Evolutionary conservation across 2,113 vertebrate genomes (phyloP).

Genomic region (Sphyrna mokarran): DNA sequence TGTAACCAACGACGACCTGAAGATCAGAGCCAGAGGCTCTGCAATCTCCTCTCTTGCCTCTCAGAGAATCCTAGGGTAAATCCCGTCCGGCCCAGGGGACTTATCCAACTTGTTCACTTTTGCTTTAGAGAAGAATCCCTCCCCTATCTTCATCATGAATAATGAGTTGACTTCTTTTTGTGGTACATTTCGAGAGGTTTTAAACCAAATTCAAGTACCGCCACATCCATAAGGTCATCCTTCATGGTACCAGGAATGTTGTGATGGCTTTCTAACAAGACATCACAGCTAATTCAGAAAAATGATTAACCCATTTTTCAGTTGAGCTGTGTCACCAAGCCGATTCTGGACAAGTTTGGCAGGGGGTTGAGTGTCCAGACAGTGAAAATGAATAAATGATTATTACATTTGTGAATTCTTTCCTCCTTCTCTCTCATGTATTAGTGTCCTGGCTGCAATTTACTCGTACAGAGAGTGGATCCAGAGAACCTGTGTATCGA

Average conservation of each 20-base stretch:
- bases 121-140: background rate
- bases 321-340: background rate
- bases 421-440: background rate
- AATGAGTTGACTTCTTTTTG: background rate
- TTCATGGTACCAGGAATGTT: background rate
- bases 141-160: background rate
- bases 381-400: background rate
- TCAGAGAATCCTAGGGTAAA: too few species aligned
- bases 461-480: background rate
- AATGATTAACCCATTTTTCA: background rate
- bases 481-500: background rate
- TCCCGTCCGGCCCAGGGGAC: too few species aligned
- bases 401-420: background rate
- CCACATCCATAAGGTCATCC: background rate
- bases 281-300: background rate
- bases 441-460: constrained; percentile 12
- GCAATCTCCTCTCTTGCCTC: too few species aligned
- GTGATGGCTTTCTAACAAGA: background rate
- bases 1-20: too few species aligned
- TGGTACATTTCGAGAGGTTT: background rate
- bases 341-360: background rate
- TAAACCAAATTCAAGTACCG: background rate
- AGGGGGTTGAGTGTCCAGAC: background rate
- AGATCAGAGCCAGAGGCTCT: too few species aligned
- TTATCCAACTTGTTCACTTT: too few species aligned